Conservation (phyloP, 2,113 vertebrate genomes). For the Euleptes europaea region DNA sequence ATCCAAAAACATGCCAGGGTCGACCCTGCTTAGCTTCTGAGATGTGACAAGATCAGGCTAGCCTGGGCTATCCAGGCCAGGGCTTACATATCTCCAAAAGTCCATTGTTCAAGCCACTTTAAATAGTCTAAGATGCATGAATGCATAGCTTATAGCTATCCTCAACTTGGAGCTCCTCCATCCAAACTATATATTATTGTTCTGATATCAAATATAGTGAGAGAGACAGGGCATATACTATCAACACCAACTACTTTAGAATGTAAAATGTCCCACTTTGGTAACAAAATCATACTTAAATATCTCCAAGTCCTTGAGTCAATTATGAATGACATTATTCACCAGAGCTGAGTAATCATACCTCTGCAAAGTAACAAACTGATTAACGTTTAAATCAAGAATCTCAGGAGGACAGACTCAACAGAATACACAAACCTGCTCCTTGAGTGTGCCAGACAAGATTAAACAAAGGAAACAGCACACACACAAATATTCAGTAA, state of each 20-base stretch:
- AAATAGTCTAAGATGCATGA: background rate
- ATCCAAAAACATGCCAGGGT: too few relatives aligned
- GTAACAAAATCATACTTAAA: background rate
- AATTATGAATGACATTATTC: background rate
- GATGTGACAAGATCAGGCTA: too few relatives aligned
- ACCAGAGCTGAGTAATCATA: background rate
- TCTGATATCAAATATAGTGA: too few relatives aligned
- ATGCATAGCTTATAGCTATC: background rate
- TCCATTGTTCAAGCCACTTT: background rate
- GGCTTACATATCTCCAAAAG: too few relatives aligned
- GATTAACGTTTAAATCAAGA: background rate
- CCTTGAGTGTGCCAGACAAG: background rate
- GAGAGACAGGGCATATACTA: background rate
- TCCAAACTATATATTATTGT: background rate
- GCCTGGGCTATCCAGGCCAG: too few relatives aligned
- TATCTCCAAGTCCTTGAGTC: background rate
- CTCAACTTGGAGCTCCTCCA: background rate
- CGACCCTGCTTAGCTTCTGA: too few relatives aligned
- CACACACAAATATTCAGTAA: background rate
- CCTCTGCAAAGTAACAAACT: background rate
- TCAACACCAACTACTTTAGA: background rate
- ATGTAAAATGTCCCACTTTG: background rate
- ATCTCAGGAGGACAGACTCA: background rate
- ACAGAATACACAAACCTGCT: background rate
- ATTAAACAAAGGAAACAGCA: background rate